Evolutionary conservation across 2,888 invertebrate species (phyloP).

Genomic region (Mythimna vitellina): DNA sequence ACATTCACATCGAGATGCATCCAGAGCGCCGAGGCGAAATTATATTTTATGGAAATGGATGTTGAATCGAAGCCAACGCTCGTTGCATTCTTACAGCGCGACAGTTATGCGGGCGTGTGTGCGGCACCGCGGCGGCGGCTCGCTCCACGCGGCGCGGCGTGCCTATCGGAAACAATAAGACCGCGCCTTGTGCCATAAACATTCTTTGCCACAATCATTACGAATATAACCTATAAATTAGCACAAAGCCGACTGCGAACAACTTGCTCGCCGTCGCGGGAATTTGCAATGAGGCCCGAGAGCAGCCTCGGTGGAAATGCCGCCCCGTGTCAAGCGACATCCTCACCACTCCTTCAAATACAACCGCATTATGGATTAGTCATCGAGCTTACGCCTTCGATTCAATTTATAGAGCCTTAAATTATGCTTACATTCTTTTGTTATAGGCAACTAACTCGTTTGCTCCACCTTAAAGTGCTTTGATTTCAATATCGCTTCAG

Average conservation of each 20-base stretch:
- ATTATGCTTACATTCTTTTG: constrained; percentile 23
- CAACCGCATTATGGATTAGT: constrained; percentile 71
- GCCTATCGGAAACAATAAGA: constrained; percentile 87
- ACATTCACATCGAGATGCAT: constrained; percentile 80
- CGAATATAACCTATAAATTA: constrained; percentile 90
- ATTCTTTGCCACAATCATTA: constrained; percentile 88
- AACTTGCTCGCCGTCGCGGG: constrained; percentile 76
- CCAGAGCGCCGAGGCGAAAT: constrained; percentile 80
- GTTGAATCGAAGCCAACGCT: constrained; percentile 86
- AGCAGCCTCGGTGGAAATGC: constrained; percentile 70
- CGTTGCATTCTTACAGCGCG: constrained; percentile 82
- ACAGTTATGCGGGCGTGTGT: constrained; percentile 85
- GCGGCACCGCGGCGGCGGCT: constrained; percentile 66
- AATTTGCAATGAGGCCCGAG: constrained; percentile 80
- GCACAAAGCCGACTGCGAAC: constrained; percentile 80
- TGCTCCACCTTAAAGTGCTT: constrained; percentile 22
- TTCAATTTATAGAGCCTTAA: constrained; percentile 19
- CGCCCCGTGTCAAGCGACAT: neutral
- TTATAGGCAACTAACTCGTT: constrained; percentile 25
- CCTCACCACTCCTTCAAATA: constrained; percentile 20
- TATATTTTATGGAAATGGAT: constrained; percentile 88
- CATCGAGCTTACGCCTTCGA: constrained; percentile 65
- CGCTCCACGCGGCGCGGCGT: constrained; percentile 72
- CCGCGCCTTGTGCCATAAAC: constrained; percentile 88
- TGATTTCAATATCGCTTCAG: constrained; percentile 29